These are phyloP conservation scores for Gerosis bhagava DNA, from an alignment of 2,888 invertebrate genomes.

Conservation along the genomic window DNA sequence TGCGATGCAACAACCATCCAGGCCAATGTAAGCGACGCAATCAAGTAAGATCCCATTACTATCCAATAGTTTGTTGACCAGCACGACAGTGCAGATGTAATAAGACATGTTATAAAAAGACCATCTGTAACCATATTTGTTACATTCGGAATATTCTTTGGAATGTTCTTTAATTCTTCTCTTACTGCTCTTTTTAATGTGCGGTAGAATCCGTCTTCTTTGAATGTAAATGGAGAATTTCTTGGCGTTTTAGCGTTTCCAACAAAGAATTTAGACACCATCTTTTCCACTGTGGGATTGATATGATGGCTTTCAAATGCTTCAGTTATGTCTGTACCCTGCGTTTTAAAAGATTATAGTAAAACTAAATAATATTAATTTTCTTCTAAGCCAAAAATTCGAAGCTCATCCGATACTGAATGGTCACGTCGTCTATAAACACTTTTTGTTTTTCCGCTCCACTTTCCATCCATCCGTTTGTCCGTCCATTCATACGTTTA, in stretches of 20 bases:
- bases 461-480: too few relatives aligned
- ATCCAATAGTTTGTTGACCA: constrained; percentile 51
- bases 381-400: too few relatives aligned
- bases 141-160: constrained; percentile 41
- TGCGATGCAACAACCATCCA: constrained; percentile 85
- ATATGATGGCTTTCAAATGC: constrained; percentile 83
- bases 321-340: constrained; percentile 85
- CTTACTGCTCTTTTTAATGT: constrained; percentile 84
- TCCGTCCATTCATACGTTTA: too few relatives aligned
- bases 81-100: constrained; percentile 52
- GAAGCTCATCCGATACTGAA: too few relatives aligned
- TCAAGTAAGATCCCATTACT: constrained; percentile 45
- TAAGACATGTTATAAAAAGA: constrained; percentile 55
- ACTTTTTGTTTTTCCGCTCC: too few relatives aligned
- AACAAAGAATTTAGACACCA: constrained; percentile 85
- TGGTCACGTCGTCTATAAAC: too few relatives aligned
- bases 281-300: constrained; percentile 73
- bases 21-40: constrained; percentile 75
- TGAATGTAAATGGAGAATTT: constrained; percentile 88
- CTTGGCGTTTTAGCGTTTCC: constrained; percentile 84
- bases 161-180: constrained; percentile 81
- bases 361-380: too few relatives aligned
- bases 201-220: constrained; percentile 88
- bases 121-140: constrained; percentile 59
- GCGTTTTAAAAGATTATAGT: constrained; percentile 47